These are phyloP conservation scores for Dolichopus griseipennis DNA, from an alignment of 2,888 invertebrate genomes.

Conservation along the genomic window DNA sequence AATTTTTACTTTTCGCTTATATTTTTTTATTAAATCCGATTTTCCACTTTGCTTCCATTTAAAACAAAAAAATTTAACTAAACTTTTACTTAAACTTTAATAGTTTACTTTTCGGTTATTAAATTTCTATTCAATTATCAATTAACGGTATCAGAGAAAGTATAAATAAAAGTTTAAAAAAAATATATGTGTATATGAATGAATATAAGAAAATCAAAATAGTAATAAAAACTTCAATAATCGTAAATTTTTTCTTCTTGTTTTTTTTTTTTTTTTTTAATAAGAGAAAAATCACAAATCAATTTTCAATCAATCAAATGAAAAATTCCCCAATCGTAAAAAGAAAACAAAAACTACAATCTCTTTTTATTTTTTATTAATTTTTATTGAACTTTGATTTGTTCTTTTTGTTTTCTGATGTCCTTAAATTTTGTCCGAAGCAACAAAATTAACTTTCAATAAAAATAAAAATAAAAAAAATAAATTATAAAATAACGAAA, in stretches of 20 bases:
- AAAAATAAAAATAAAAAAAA: background rate
- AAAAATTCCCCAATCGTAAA: constrained; percentile 5
- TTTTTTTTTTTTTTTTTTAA: background rate
- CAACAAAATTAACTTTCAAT: constrained; percentile 3
- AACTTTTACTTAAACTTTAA: background rate
- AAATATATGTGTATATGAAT: background rate
- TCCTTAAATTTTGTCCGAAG: constrained; percentile 3
- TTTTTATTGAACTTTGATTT: too few relatives aligned
- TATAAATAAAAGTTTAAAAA: background rate
- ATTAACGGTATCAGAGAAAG: background rate
- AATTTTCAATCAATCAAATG: constrained; percentile 6
- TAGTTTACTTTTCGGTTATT: constrained; percentile 4
- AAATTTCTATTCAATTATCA: background rate
- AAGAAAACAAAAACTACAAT: background rate
- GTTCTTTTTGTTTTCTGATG: background rate
- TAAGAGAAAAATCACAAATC: background rate
- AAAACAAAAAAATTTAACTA: too few relatives aligned
- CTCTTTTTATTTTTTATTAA: background rate
- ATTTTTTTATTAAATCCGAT: too few relatives aligned
- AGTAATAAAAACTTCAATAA: background rate
- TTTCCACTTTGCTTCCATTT: too few relatives aligned
- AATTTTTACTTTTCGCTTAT: too few relatives aligned
- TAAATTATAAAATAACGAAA: background rate
- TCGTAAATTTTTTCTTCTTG: background rate
- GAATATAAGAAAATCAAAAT: too few relatives aligned